Evolutionary conservation across 2,797 vertebrate species (phyloP).

Genomic region (Cossypha polioptera): DNA sequence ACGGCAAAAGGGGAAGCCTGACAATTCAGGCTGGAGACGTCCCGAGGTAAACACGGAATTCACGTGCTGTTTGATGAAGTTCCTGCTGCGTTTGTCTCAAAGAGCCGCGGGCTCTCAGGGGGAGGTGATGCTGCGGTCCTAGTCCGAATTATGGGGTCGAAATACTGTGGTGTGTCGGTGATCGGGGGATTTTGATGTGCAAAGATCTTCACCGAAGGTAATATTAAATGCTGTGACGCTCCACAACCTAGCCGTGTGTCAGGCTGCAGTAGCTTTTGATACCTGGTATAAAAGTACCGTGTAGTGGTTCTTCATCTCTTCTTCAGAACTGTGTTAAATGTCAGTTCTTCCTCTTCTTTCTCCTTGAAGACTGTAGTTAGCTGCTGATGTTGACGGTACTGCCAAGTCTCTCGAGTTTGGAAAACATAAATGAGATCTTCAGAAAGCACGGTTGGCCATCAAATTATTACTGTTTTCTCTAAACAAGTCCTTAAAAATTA

Average conservation of each 20-base stretch:
- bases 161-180: background rate
- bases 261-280: background rate
- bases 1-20: background rate
- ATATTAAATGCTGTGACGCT: background rate
- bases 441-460: background rate
- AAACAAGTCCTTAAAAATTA: background rate
- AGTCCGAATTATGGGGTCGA: background rate
- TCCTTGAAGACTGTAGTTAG: background rate
- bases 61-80: background rate
- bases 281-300: background rate
- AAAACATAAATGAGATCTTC: background rate
- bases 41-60: background rate
- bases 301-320: background rate
- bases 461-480: background rate
- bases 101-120: background rate
- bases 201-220: background rate
- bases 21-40: background rate
- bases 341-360: background rate
- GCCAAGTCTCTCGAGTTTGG: background rate
- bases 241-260: background rate
- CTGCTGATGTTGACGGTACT: background rate
- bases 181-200: accelerated
- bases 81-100: background rate
- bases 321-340: background rate
- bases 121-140: background rate